Evolutionary conservation across 2,888 invertebrate species (phyloP).

Genomic region (Gastracanthus pulcherrimus): DNA sequence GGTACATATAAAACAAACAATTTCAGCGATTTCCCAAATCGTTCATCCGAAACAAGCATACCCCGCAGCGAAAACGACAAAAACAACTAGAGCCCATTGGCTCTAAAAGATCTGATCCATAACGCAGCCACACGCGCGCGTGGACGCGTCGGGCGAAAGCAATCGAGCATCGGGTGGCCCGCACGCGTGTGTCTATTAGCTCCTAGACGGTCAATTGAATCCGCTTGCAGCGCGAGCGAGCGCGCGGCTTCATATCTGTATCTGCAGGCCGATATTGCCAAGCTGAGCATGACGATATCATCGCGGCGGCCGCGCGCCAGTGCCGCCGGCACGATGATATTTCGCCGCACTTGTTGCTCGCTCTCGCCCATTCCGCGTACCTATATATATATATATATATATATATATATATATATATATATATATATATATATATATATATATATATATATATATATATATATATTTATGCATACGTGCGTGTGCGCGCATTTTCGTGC

Average conservation of each 20-base stretch:
- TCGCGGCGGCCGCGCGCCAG: constrained; percentile 58
- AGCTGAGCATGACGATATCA: constrained; percentile 74
- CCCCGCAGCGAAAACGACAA: no score
- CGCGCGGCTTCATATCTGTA: background rate
- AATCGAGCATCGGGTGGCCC: background rate
- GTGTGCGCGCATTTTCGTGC: constrained; percentile 64
- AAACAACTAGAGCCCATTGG: no score
- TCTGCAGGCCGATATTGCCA: constrained; percentile 71
- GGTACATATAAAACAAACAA: no score
- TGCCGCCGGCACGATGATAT: constrained; percentile 70
- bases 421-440: no score
- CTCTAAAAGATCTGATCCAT: no score
- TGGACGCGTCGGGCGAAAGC: background rate
- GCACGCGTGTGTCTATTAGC: background rate
- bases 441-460: no score
- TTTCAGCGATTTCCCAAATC: no score
- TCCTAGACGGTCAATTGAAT: constrained; percentile 68
- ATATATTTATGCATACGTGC: no score
- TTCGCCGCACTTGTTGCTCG: constrained; percentile 75
- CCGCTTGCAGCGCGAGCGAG: constrained; percentile 48
- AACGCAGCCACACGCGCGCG: background rate
- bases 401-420: background rate
- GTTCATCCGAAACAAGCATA: no score
- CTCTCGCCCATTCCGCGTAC: background rate
- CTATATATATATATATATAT: background rate